These are phyloP conservation scores for Apis mellifera DNA, from an alignment of 1,140 invertebrate genomes.

Conservation along the genomic window DNA sequence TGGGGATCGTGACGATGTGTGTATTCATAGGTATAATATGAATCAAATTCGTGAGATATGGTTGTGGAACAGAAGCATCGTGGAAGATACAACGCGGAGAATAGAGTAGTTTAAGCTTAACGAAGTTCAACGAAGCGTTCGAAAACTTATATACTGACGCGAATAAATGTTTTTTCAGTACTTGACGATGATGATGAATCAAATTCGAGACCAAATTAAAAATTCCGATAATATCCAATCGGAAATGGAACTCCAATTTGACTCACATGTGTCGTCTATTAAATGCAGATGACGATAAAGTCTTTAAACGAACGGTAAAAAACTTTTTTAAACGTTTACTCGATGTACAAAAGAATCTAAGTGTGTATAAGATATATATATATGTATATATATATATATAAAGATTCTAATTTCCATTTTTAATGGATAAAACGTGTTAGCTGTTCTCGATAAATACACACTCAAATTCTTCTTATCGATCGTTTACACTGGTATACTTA, in stretches of 20 bases:
- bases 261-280: constrained; percentile 42
- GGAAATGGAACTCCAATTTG: constrained; percentile 20
- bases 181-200: constrained; percentile 26
- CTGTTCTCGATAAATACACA: background rate
- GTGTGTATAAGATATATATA: background rate
- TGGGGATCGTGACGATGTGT: background rate
- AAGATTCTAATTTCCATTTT: background rate
- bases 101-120: constrained; percentile 28
- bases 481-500: constrained; percentile 46
- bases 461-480: constrained; percentile 15
- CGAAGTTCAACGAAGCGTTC: constrained; percentile 3
- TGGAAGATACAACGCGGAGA: constrained; percentile 69
- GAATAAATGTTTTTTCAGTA: constrained; percentile 17
- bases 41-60: background rate
- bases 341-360: constrained; percentile 12
- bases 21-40: background rate
- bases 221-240: background rate
- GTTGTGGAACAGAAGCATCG: constrained; percentile 42
- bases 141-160: constrained; percentile 11
- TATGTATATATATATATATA: background rate
- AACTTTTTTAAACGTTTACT: constrained; percentile 34
- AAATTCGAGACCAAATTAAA: constrained; percentile 16
- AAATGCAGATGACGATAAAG: constrained; percentile 57
- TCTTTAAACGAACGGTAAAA: constrained; percentile 56
- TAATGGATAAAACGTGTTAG: background rate